These are phyloP conservation scores for Eretmodus cyanostictus DNA, from an alignment of 2,113 vertebrate genomes.

Conservation along the genomic window DNA sequence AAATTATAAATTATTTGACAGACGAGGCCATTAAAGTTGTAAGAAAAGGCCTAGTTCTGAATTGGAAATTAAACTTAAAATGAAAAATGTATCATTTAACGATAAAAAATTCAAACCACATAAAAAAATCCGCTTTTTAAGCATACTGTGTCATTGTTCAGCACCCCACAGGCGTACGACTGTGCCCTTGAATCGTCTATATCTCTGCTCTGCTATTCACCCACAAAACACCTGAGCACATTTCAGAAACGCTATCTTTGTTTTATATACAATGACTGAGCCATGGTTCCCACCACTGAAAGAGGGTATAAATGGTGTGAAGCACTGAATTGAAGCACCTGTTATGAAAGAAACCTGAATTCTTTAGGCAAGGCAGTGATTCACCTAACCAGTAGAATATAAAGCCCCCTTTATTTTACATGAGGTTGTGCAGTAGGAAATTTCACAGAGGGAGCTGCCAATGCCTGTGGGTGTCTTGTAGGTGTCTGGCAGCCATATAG, in stretches of 20 bases:
- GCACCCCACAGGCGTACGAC: neutral
- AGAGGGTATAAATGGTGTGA: constrained; percentile 9
- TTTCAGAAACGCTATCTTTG: constrained; percentile 7
- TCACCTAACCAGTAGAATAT: constrained; percentile 39
- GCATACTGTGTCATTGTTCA: neutral
- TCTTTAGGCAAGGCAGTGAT: constrained; percentile 37
- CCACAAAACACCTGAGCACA: constrained; percentile 29
- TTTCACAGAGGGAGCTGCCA: constrained; percentile 56
- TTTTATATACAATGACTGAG: neutral
- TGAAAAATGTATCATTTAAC: neutral
- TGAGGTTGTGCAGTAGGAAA: constrained; percentile 42
- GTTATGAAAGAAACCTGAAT: neutral
- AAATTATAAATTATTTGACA: neutral
- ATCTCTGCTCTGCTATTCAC: neutral
- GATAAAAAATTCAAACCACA: neutral
- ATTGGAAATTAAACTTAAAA: neutral
- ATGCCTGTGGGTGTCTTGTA: constrained; percentile 52
- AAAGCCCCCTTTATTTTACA: constrained; percentile 14
- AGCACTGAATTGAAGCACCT: neutral
- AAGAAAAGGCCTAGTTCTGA: neutral
- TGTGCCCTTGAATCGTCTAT: neutral
- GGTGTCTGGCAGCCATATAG: constrained; percentile 53
- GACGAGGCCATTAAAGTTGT: neutral
- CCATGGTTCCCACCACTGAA: neutral
- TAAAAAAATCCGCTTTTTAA: neutral